Base-by-base conservation (phyloP, 2,888 invertebrate species). In the Diplazon laetatorius region DNA sequence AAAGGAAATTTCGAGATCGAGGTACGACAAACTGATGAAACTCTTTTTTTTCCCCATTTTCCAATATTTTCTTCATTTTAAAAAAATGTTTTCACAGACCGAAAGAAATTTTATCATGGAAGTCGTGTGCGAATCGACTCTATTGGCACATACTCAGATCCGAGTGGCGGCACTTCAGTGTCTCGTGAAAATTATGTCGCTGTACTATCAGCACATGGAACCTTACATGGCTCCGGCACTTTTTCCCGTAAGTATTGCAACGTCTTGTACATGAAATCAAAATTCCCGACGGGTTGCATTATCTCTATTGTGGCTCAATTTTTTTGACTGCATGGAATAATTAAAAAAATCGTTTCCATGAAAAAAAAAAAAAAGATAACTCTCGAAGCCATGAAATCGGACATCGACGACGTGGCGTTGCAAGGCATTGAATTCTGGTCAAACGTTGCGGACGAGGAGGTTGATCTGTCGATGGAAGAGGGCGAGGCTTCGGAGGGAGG, bases 381-480 rank as follows among this genome's bases (percentile, higher is more conserved):
- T 8, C 92, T 99, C 89, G 98, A 98, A 91, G 99, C 99, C 9
- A 99, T 99, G 98, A 98, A 98, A 90, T 97, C 97, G 16, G 97
- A 98, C 81, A 94, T 96, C 82, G 98, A 99, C 92, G 98, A 99
- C 85, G 96, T 99, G 68, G 96, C 98, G 16, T 93, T 99, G 72
- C 99, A 99, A 93, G 99, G 99, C 83, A 99, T 99, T 90, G 99
- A 99, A 91, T 99, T 99, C 92, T 99, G 99, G 99, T 99, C 99
- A 3, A 99, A 98, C 87, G 99, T 99, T 0, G 98, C 99, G 88
- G 99, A 99, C 92, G 99, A 99, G 92, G 99, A 99, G 92, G 97
- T 99, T 39, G 99, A 99, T 92, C 92, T 99, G 82, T 94, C 96
- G 1, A 96, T 98, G 90, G 98, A 99, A 91, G 97, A 97, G 87